phyloP scores from a whole-genome alignment of 2,113 vertebrate species.

The Variabilichromis moorii region DNA sequence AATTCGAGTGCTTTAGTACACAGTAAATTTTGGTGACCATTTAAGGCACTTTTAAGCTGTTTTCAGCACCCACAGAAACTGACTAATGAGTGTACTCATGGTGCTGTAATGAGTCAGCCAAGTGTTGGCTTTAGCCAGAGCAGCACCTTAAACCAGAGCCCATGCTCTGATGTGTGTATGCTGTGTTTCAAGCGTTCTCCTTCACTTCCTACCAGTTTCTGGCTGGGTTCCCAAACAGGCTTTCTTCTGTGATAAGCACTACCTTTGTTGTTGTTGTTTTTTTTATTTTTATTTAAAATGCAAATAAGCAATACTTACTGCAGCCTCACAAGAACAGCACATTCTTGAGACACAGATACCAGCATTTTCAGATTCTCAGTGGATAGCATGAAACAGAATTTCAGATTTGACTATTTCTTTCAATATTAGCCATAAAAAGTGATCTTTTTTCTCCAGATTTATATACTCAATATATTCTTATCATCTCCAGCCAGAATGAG shows the following conservation, averaged over 20 bases:
- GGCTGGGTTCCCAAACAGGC: background rate
- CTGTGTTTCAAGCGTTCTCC: background rate
- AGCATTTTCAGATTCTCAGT: background rate
- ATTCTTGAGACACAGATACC: background rate
- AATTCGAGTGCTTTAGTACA: conserved; percentile 41
- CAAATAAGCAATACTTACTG: background rate
- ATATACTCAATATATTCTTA: conserved; percentile 13
- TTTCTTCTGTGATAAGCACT: background rate
- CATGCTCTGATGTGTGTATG: background rate
- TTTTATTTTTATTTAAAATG: background rate
- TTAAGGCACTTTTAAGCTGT: conserved; percentile 27
- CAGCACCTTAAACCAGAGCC: background rate
- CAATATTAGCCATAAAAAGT: background rate
- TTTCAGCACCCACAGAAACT: conserved; percentile 21
- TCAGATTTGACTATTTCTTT: background rate
- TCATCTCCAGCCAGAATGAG: conserved; percentile 3
- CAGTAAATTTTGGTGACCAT: conserved; percentile 18
- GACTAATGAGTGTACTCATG: conserved; percentile 38
- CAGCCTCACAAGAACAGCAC: background rate
- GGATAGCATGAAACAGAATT: conserved; percentile 10
- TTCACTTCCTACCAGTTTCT: background rate
- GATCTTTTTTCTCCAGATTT: background rate
- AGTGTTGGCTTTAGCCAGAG: background rate
- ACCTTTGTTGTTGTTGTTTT: background rate
- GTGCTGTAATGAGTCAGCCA: conserved; percentile 22